Evolutionary conservation across 2,113 vertebrate species (phyloP), one percentile per base, ranked within the genome.

Genomic region (Entomyzon cyanotis): DNA sequence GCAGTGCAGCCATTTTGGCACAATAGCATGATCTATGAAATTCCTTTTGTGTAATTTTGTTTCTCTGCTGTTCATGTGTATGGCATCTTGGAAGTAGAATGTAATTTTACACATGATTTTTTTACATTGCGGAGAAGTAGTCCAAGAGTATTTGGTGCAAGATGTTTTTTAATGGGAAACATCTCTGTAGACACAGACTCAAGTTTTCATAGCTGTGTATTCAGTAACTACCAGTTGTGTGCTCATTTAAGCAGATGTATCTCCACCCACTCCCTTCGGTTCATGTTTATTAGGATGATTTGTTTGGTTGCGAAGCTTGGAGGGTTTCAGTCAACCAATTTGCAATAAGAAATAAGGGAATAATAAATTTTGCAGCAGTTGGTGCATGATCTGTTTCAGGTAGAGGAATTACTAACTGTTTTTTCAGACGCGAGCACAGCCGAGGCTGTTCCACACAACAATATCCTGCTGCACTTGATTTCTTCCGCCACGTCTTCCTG

Each of bases 101-200:
- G 42, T 67, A 59, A 70, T 87, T 81, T 92, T 90, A 64, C 92
- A 92, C 47, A 9, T 92, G 68, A 74, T 93, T 68, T 89, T 89
- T 87, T 97, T 90, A 81, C 76, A 6, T 71, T 58, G 69, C 22
- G 28, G 73, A 87, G 47, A 79, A 91, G 84, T 15, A 33, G 28
- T 95, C 96, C 95, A 95, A 87, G 81, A 93, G 20, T 82, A 75
- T 92, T 90, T 89, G 74, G 44, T 95, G 65, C 77, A 76, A 94
- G 65, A 82, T 82, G 49, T 39, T 94, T 92, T 90, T 89, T 94
- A 93, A 89, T 96, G 62, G 65, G 33, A 97, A 96, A 93, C 87
- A 83, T 92, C 87, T 85, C 84, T 6, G 5, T 93, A 79, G 89
- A 84, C 68, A 80, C 42, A 71, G 73, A 60, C 74, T 75, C 80